These are phyloP conservation scores for Calephelis perditalis DNA, from an alignment of 2,888 invertebrate genomes.

Conservation along the genomic window DNA sequence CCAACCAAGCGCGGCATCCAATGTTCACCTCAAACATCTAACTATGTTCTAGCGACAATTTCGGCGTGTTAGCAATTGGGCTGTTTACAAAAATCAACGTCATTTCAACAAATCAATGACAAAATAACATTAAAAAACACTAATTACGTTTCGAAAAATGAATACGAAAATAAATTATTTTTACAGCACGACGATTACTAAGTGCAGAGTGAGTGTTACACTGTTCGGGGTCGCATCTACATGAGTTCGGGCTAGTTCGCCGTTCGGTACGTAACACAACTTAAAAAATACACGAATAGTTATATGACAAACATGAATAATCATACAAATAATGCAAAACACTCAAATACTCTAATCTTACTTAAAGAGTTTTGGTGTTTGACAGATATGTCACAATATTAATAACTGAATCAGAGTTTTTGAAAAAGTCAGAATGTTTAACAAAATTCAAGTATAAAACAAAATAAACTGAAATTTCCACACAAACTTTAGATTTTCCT, in stretches of 20 bases:
- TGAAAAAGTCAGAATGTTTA: slow-evolving; percentile 22
- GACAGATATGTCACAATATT: not conserved
- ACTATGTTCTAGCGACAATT: slow-evolving; percentile 34
- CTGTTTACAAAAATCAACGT: slow-evolving; percentile 66
- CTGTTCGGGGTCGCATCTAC: slow-evolving; percentile 63
- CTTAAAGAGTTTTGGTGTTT: not conserved
- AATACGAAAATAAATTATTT: slow-evolving; percentile 68
- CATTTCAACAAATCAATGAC: slow-evolving; percentile 56
- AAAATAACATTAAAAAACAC: slow-evolving; percentile 70
- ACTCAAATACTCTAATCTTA: slow-evolving; percentile 1
- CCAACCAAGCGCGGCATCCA: slow-evolving; percentile 44
- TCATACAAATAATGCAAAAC: not conserved
- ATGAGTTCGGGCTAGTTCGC: slow-evolving; percentile 40
- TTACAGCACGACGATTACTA: slow-evolving; percentile 77
- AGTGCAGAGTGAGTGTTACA: slow-evolving; percentile 68
- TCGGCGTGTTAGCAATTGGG: slow-evolving; percentile 46
- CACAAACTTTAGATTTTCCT: slow-evolving; percentile 32
- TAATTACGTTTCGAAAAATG: slow-evolving; percentile 71
- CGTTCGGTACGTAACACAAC: slow-evolving; percentile 23
- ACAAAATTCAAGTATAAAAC: slow-evolving; percentile 29
- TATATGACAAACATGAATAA: slow-evolving; percentile 13
- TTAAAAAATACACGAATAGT: slow-evolving; percentile 18
- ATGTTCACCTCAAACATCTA: slow-evolving; percentile 33
- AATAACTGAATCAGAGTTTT: slow-evolving; percentile 22
- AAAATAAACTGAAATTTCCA: slow-evolving; percentile 29